Evolutionary conservation across 2,888 invertebrate species (phyloP).

Genomic region (Erebia palarica): DNA sequence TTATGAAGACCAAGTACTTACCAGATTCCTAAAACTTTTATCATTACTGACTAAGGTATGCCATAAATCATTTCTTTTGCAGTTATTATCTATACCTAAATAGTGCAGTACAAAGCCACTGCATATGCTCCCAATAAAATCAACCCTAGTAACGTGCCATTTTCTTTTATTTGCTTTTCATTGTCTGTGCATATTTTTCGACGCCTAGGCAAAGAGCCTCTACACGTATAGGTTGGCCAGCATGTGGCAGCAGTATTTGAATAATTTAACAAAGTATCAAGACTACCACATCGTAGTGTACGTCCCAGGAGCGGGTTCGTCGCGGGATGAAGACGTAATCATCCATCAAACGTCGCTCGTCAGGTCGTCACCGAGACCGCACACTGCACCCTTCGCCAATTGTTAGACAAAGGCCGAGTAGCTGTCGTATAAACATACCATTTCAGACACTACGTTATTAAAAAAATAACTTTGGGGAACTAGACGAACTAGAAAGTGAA

Average conservation of each 20-base stretch:
- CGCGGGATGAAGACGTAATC: constrained; percentile 69
- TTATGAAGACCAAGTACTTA: no score
- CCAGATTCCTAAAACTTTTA: no score
- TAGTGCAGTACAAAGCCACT: no score
- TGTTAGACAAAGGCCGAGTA: constrained; percentile 40
- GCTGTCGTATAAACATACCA: constrained; percentile 24
- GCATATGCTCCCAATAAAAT: no score
- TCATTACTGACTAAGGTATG: no score
- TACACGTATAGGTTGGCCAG: not conserved
- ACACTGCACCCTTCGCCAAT: constrained; percentile 58
- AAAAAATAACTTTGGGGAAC: not conserved
- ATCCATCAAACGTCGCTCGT: constrained; percentile 73
- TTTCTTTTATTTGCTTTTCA: no score
- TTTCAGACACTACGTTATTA: not conserved
- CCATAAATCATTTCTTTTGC: no score
- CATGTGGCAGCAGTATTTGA: not conserved
- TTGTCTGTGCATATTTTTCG: no score
- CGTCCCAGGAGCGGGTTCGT: constrained; percentile 37
- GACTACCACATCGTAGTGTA: constrained; percentile 12
- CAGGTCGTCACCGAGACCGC: constrained; percentile 71
- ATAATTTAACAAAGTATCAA: constrained; percentile 32
- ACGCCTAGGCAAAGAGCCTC: no score
- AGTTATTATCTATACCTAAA: no score
- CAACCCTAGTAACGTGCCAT: no score
- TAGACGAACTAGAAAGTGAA: no score